Evolutionary conservation across 2,888 invertebrate genomes (phyloP).

Genomic region (Caenorhabditis sp.): DNA sequence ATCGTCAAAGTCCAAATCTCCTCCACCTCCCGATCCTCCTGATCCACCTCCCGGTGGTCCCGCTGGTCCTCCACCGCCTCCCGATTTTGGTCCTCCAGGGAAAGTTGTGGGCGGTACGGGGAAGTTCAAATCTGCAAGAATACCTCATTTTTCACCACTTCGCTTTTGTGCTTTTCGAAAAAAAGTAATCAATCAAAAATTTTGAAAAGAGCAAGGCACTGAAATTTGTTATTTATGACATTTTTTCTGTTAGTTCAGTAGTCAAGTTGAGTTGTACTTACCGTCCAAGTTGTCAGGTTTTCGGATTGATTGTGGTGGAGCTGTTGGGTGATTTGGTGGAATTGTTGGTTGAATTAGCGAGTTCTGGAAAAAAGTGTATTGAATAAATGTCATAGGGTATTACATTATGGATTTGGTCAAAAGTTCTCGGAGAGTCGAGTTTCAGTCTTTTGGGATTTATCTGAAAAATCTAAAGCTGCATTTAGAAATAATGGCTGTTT

Average conservation of each 20-base stretch:
- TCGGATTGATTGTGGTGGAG: constrained; percentile 44
- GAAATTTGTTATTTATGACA: neutral
- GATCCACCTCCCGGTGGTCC: constrained; percentile 8
- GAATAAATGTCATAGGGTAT: too few species aligned
- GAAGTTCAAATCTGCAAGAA: constrained; percentile 49
- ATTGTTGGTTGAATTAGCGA: constrained; percentile 35
- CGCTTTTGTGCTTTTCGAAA: neutral
- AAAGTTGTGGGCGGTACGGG: constrained; percentile 63
- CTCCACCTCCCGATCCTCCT: constrained; percentile 19
- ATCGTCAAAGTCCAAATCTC: constrained; percentile 63
- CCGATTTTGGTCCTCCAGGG: constrained; percentile 17
- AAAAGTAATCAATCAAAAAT: constrained; percentile 4
- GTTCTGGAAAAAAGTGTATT: constrained; percentile 38
- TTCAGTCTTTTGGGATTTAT: too few species aligned
- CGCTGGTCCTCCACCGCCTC: constrained; percentile 6
- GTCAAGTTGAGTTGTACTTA: constrained; percentile 3
- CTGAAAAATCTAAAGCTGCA: too few species aligned
- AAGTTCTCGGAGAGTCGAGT: too few species aligned
- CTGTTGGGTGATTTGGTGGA: constrained; percentile 41
- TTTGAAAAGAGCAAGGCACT: neutral
- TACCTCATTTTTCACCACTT: too few species aligned
- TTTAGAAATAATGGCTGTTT: too few species aligned
- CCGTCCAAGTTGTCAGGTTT: constrained; percentile 45
- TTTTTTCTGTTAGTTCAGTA: neutral
- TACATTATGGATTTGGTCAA: too few species aligned